Conservation (phyloP, 2,113 vertebrate genomes). For the Rhineura floridana region DNA sequence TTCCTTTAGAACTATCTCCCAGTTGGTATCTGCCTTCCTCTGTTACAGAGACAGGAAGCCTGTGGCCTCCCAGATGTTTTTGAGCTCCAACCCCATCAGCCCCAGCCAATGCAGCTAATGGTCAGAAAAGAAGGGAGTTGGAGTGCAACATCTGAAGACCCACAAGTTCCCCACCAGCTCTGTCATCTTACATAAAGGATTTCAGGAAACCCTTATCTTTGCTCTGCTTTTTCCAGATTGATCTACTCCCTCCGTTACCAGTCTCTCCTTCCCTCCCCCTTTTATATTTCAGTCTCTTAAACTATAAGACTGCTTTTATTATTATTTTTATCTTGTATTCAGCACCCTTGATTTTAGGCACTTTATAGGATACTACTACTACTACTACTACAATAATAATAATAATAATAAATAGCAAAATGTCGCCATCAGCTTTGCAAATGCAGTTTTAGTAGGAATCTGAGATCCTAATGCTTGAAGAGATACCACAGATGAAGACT, state of each 20-base stretch:
- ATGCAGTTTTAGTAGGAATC: background rate
- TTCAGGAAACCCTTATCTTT: background rate
- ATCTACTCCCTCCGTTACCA: too few relatives aligned
- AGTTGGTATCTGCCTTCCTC: background rate
- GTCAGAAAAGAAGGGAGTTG: too few relatives aligned
- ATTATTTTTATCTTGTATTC: background rate
- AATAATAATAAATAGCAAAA: background rate
- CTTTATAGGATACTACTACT: background rate
- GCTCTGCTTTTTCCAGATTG: background rate
- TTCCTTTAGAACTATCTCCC: background rate
- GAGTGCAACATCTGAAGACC: too few relatives aligned
- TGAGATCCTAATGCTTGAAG: background rate
- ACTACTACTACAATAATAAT: background rate
- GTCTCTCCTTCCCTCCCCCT: background rate
- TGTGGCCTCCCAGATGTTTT: too few relatives aligned
- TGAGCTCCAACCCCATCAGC: too few relatives aligned
- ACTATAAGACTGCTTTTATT: background rate
- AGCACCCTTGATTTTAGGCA: background rate
- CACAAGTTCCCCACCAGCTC: too few relatives aligned
- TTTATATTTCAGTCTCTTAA: background rate
- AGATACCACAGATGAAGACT: background rate
- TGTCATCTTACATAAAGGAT: background rate
- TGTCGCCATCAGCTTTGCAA: background rate
- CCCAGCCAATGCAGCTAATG: too few relatives aligned
- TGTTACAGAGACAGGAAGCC: background rate